A percentile compares a stretch with the other conserved stretches of the same genome.
Evolutionary conservation across 1,140 invertebrate species (phyloP).

Genomic region (Pararge aegeria): DNA sequence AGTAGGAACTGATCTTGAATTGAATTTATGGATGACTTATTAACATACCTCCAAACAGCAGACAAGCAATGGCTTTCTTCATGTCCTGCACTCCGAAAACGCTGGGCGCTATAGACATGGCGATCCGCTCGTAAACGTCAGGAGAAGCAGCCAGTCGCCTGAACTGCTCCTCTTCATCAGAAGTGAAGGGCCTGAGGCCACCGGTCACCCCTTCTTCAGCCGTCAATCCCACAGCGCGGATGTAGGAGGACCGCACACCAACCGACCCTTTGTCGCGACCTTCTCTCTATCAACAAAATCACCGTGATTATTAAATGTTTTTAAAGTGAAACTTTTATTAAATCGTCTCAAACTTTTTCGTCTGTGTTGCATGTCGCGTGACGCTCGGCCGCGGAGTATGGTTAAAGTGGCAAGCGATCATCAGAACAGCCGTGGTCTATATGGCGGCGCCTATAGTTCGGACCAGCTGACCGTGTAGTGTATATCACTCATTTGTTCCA

Average conservation of each 20-base stretch:
- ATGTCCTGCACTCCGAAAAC: slow-evolving; percentile 97
- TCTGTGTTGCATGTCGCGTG: too few species aligned
- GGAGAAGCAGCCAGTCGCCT: slow-evolving; percentile 89
- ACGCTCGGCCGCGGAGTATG: too few species aligned
- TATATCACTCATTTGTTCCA: too few species aligned
- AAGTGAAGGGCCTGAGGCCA: slow-evolving; percentile 80
- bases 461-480: too few species aligned
- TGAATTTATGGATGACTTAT: too few species aligned
- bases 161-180: slow-evolving; percentile 96
- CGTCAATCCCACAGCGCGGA: slow-evolving; percentile 95
- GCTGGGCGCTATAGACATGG: slow-evolving; percentile 96
- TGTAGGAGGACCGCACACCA: slow-evolving; percentile 95
- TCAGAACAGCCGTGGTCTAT: too few species aligned
- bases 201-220: slow-evolving; percentile 92
- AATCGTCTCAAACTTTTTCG: too few species aligned
- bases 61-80: slow-evolving; percentile 97
- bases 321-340: too few species aligned
- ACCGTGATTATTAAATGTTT: too few species aligned
- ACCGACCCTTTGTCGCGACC: slow-evolving; percentile 92
- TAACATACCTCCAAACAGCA: slow-evolving; percentile 92
- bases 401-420: too few species aligned
- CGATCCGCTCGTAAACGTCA: slow-evolving; percentile 94
- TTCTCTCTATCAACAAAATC: slow-evolving; percentile 69
- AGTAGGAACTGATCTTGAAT: too few species aligned
- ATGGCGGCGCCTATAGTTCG: too few species aligned